These are phyloP conservation scores for Triplophysa yarkandensis DNA, from an alignment of 2,797 vertebrate species.

Conservation along the genomic window DNA sequence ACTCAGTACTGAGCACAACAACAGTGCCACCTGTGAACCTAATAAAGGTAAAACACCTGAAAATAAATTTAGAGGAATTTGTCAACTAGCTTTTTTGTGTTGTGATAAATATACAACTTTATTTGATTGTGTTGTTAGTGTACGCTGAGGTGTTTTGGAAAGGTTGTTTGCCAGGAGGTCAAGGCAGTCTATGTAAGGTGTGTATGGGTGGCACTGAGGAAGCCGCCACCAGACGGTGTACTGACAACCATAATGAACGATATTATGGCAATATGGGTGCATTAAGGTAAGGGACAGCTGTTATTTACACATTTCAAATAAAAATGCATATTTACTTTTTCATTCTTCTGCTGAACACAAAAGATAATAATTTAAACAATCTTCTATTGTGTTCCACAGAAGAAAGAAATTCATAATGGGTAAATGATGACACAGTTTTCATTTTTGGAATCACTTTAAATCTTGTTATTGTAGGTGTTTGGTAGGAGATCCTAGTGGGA, in stretches of 20 bases:
- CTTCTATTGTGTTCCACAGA: too few relatives aligned
- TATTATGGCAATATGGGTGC: constrained; percentile 92
- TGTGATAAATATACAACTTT: constrained; percentile 15
- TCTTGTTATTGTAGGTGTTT: constrained; percentile 75
- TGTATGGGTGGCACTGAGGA: constrained; percentile 83
- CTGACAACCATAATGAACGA: constrained; percentile 85
- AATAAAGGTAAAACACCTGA: constrained; percentile 72
- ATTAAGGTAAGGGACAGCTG: constrained; percentile 75
- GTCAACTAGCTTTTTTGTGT: not conserved
- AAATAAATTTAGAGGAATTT: not conserved
- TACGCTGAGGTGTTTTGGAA: constrained; percentile 88
- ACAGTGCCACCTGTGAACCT: constrained; percentile 76
- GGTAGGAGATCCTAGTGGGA: constrained; percentile 84
- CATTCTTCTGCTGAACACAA: too few relatives aligned
- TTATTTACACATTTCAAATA: not conserved
- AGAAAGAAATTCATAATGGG: too few relatives aligned
- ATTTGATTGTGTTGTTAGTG: constrained; percentile 64
- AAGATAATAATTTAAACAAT: too few relatives aligned
- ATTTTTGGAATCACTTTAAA: too few relatives aligned
- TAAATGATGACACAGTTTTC: too few relatives aligned
- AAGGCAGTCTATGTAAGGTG: constrained; percentile 86
- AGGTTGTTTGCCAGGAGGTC: constrained; percentile 86
- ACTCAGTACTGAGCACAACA: constrained; percentile 69
- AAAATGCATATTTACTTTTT: too few relatives aligned
- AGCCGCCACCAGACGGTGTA: constrained; percentile 81